Percentiles rank a stretch among this genome's conserved stretches.
Evolutionary conservation across 2,113 vertebrate species (phyloP).

Genomic region (Collichthys lucidus): DNA sequence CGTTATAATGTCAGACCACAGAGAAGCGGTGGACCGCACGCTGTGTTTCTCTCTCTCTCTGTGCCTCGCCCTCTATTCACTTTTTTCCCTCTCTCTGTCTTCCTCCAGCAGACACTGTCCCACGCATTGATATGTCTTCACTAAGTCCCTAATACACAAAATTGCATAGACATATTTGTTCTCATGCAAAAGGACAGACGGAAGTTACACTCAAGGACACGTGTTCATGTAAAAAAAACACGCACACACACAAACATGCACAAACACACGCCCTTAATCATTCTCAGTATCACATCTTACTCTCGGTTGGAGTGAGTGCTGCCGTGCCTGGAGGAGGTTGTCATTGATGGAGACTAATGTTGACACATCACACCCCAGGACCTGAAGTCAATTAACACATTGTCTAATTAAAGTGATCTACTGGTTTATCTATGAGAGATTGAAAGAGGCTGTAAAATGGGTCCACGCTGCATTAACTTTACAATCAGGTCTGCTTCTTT

Average conservation of each 20-base stretch:
- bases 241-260: neutral
- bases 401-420: conserved; percentile 86
- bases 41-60: conserved; percentile 1
- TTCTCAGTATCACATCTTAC: conserved; percentile 55
- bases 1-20: conserved; percentile 71
- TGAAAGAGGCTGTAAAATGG: conserved; percentile 73
- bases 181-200: neutral
- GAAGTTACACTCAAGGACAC: neutral
- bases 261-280: conserved; percentile 5
- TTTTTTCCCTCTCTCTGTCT: conserved; percentile 2
- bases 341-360: conserved; percentile 79
- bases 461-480: conserved; percentile 77
- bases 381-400: conserved; percentile 82
- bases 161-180: conserved; percentile 5
- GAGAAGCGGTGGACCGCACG: conserved; percentile 37
- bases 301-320: conserved; percentile 33
- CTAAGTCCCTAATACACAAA: conserved; percentile 26
- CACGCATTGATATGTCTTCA: conserved; percentile 21
- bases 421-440: conserved; percentile 75
- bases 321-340: conserved; percentile 48
- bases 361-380: conserved; percentile 78
- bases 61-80: neutral
- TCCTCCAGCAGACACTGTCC: conserved; percentile 22
- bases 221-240: neutral
- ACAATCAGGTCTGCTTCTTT: conserved; percentile 71